phyloP scores from a whole-genome alignment of 2,113 vertebrate genomes.

The Ageneiosus marmoratus region DNA sequence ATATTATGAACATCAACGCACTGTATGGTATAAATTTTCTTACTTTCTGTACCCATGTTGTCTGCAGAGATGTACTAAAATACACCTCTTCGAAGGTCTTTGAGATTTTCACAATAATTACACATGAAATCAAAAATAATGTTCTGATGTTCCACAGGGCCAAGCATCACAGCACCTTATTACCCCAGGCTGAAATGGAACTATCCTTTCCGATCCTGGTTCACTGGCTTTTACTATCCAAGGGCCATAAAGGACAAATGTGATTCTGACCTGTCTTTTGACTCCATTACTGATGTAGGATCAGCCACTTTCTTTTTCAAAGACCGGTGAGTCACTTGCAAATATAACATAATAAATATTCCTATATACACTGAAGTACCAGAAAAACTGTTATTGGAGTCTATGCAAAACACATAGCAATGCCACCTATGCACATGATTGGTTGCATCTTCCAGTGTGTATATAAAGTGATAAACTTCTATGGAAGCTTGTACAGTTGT shows the following conservation, averaged over 20 bases:
- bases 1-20: constrained; percentile 74
- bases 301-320: constrained; percentile 72
- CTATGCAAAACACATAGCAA: too few relatives aligned
- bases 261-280: constrained; percentile 67
- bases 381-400: too few relatives aligned
- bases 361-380: neutral
- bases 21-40: constrained; percentile 77
- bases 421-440: too few relatives aligned
- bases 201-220: constrained; percentile 53
- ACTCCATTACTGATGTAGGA: constrained; percentile 70
- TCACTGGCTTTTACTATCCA: constrained; percentile 51
- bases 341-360: neutral
- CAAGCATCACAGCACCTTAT: constrained; percentile 45
- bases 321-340: constrained; percentile 58
- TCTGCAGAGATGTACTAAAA: neutral
- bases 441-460: too few relatives aligned
- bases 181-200: constrained; percentile 53
- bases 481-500: too few relatives aligned
- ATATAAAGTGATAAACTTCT: too few relatives aligned
- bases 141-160: constrained; percentile 54
- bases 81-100: neutral
- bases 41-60: neutral
- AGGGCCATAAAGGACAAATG: constrained; percentile 64
- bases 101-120: neutral
- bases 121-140: constrained; percentile 16